Conservation (phyloP, 2,888 invertebrate genomes). For the Saturnia pavonia region DNA sequence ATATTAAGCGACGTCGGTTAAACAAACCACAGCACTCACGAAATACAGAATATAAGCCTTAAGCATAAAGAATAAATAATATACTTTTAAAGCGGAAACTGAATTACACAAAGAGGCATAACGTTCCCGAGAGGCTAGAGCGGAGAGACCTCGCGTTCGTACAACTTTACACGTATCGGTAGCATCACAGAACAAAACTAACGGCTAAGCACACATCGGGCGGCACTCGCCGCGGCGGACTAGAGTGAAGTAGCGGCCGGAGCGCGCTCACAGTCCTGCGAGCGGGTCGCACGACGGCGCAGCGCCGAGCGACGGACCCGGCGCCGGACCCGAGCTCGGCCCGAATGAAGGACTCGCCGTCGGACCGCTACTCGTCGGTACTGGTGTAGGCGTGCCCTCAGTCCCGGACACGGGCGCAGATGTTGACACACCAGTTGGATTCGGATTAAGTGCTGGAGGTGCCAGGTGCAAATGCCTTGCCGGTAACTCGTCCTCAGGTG, state of each 20-base stretch:
- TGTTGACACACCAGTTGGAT: neutral
- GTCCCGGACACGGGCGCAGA: neutral
- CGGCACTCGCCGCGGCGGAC: slow-evolving; percentile 34
- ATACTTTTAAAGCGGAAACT: slow-evolving; percentile 5
- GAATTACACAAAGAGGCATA: slow-evolving; percentile 19
- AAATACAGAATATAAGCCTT: slow-evolving; percentile 8
- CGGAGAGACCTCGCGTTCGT: slow-evolving; percentile 22
- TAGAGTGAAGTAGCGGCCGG: slow-evolving; percentile 34
- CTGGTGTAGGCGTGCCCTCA: neutral
- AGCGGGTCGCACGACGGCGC: slow-evolving; percentile 33
- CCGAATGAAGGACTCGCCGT: neutral
- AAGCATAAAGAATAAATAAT: slow-evolving; percentile 11
- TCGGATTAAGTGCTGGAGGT: slow-evolving; percentile 22
- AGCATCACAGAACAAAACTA: slow-evolving; percentile 74
- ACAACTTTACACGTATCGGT: slow-evolving; percentile 51
- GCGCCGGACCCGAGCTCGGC: slow-evolving; percentile 27
- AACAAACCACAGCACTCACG: neutral
- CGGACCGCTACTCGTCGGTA: slow-evolving; percentile 28
- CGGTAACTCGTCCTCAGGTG: slow-evolving; percentile 33
- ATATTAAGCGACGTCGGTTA: neutral
- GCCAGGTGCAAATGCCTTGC: slow-evolving; percentile 28
- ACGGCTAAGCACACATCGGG: slow-evolving; percentile 52
- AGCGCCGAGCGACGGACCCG: slow-evolving; percentile 26
- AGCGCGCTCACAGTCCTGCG: slow-evolving; percentile 40
- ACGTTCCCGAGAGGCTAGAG: neutral